phyloP scores from a whole-genome alignment of 2,888 invertebrate genomes.

The Pseudococcus longispinus region DNA sequence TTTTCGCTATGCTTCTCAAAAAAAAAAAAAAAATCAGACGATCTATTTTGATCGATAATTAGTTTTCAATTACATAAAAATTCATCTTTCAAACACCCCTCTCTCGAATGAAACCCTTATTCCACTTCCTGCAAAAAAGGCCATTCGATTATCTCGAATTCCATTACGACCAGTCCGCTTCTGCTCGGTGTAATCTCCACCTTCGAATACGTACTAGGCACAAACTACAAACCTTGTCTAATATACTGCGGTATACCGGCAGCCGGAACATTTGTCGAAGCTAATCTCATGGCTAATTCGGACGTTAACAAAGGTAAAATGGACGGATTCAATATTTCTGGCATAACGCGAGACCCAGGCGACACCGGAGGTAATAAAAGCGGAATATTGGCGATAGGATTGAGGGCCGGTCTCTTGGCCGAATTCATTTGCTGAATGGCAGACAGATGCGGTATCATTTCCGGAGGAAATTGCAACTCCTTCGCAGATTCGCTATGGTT shows the following conservation, averaged over 20 bases:
- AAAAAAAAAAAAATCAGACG: too few relatives aligned
- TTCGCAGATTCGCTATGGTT: slow-evolving; percentile 52
- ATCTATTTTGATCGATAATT: too few relatives aligned
- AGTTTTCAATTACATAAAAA: too few relatives aligned
- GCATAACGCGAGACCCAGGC: slow-evolving; percentile 32
- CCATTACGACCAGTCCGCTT: too few relatives aligned
- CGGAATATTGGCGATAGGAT: slow-evolving; percentile 55
- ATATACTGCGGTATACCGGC: slow-evolving; percentile 62
- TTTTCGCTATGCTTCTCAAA: too few relatives aligned
- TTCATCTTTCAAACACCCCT: too few relatives aligned
- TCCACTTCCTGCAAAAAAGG: too few relatives aligned
- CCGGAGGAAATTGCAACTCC: slow-evolving; percentile 59
- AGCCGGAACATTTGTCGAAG: slow-evolving; percentile 59
- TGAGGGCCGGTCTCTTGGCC: slow-evolving; percentile 44
- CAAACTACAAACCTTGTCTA: slow-evolving; percentile 62
- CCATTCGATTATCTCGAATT: too few relatives aligned
- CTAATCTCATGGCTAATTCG: slow-evolving; percentile 73
- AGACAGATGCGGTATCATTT: slow-evolving; percentile 60
- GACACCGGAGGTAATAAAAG: slow-evolving; percentile 48
- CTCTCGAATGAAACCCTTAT: too few relatives aligned
- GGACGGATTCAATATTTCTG: slow-evolving; percentile 53
- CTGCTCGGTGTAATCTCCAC: too few relatives aligned
- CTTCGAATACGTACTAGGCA: too few relatives aligned
- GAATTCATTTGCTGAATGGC: slow-evolving; percentile 58
- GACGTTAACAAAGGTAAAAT: slow-evolving; percentile 57